Evolutionary conservation across 2,113 vertebrate genomes (phyloP), one percentile per base, ranked within the genome.

Genomic region (Silurus asotus): DNA sequence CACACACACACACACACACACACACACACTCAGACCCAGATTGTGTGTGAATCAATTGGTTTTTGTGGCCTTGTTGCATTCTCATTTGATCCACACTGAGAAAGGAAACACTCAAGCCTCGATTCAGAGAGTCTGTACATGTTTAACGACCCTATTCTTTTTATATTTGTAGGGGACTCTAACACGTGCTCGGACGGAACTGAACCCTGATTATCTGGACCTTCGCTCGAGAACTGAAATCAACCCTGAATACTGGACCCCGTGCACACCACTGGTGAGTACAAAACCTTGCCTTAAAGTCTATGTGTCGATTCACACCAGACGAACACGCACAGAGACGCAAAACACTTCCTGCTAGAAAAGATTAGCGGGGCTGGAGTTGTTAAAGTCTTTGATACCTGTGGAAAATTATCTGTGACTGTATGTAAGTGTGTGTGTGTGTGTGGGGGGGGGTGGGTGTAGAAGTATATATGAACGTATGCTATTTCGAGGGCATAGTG

Each of bases 221-320:
- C 95, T 96, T 75, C 94, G 95, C 92, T 95, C 95, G 25, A 90
- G 95, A 91, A 92, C 95, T 10, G 94, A 96, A 90, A 93, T 96
- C 92, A 96, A 96, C 90, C 94, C 95, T 65, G 95, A 96, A 89
- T 96, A 96, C 91, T 96, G 95, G 95, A 95, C 95, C 89, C 95
- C 95, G 87, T 96, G 95, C 93, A 96, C 95, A 87, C 95, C 95
- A 90, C 93, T 96, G 93, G 95, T 96, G 94, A 96, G 95, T 96
- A 91, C 87, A 85, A 48, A 10, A 5, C 37, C 69, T 1, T 9
- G 45, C 28, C 28, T 20, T 9, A 23, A 49, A 49, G 49, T 48
- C 45, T 11, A 74, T 10, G 10, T 14, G 49, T n/a, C 15, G 0
- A 53, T 20, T 53, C 48, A 6, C 3, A 55, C 3, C 23, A 7